Evolutionary conservation across 2,888 invertebrate genomes (phyloP), one percentile per base, ranked within the genome.

Genomic region (Ophion ventricosus): DNA sequence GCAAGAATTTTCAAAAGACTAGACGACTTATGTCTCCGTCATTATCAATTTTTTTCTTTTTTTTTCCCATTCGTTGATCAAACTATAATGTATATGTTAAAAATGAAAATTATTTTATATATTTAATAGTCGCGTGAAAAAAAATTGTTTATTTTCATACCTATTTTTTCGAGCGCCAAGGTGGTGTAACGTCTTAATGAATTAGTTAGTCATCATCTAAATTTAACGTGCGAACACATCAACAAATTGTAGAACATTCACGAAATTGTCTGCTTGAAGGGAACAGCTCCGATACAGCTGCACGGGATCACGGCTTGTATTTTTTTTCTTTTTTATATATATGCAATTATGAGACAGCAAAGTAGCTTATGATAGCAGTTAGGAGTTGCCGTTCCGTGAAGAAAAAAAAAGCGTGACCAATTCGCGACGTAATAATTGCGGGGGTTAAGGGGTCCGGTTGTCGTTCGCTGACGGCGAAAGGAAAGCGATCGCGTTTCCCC

Each of bases 401-500:
- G 72, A 79, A 81, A 84, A 84, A 69, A 80, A 67, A 72, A 83
- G 74, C 73, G 72, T 54, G 73, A 76, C 80, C 83, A 75, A 84
- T 80, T 78, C 86, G 66, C 80, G 75, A 80, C 69, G 77, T 73
- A 84, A 84, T 84, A 84, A 75, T 82, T 75, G 72, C 78, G 66
- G 57, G 77, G 69, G 69, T 54, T 5, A 35, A 43, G 59, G 66
- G 66, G 73, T 57, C 40, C 66, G 81, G 67, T 54, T 54, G 75
- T 70, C 72, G 74, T 43, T 64, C 69, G 78, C 67, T 70, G 80
- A 64, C 74, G 73, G 84, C 79, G 84, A 84, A 84, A 84, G 82
- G 79, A 84, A 84, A 82, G 84, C 84, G 70, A 84, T 84, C 81
- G 81, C 77, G 81, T 84, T 84, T 75, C 81, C 83, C 79, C 61